Conservation (phyloP, 2,113 vertebrate species). For the Lophochroa leadbeateri region DNA sequence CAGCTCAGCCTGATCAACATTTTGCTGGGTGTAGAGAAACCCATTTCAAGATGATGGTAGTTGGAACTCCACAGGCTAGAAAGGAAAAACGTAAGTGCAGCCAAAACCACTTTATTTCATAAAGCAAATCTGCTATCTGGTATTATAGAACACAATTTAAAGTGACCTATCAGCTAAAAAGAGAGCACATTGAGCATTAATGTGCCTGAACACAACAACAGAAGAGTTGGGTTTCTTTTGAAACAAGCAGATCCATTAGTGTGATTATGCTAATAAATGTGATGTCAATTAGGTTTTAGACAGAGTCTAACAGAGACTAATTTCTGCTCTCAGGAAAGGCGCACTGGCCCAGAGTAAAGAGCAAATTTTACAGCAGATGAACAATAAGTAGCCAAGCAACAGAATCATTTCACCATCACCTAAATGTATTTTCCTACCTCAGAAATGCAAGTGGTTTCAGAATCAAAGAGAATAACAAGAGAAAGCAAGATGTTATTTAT, state of each 20-base stretch:
- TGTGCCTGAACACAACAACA: constrained; percentile 19
- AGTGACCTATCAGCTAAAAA: constrained; percentile 23
- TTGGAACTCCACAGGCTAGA: background rate
- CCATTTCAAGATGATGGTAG: background rate
- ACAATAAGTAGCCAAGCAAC: constrained; percentile 63
- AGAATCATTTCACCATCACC: constrained; percentile 35
- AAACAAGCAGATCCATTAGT: constrained; percentile 44
- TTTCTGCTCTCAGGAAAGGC: constrained; percentile 30
- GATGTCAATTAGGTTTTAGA: constrained; percentile 44
- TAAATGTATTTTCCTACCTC: constrained; percentile 14
- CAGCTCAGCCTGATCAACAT: background rate
- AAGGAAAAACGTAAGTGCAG: background rate
- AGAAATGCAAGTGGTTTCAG: constrained; percentile 34
- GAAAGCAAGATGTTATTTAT: background rate
- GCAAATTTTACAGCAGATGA: constrained; percentile 49
- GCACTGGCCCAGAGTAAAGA: background rate
- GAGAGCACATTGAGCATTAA: background rate
- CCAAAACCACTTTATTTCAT: background rate
- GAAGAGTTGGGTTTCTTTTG: background rate
- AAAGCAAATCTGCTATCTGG: background rate
- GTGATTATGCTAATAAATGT: constrained; percentile 40
- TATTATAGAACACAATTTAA: background rate
- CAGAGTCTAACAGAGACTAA: constrained; percentile 57
- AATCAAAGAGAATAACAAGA: background rate
- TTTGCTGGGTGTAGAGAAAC: background rate